Evolutionary conservation across 2,797 vertebrate species (phyloP).

Genomic region (Sarcophilus harrisii): DNA sequence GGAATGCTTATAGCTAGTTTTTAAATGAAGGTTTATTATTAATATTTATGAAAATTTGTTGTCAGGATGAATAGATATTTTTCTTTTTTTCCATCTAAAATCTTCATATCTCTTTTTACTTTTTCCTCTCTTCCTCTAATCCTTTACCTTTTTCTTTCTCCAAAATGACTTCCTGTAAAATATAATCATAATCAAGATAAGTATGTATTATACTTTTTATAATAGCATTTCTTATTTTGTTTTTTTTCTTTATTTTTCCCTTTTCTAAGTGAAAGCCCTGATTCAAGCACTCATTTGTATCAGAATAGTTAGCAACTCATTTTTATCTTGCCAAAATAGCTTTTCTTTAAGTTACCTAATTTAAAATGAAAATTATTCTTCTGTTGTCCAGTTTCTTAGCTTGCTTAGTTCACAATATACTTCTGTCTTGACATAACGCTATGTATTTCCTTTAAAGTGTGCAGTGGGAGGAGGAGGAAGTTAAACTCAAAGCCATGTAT

Average conservation of each 20-base stretch:
- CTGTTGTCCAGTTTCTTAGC: not conserved
- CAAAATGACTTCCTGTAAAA: not conserved
- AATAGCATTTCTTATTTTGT: not conserved
- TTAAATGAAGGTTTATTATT: not conserved
- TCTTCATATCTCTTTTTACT: not conserved
- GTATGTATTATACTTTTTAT: not conserved
- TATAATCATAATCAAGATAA: not conserved
- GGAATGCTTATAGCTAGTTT: not conserved
- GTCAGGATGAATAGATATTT: not conserved
- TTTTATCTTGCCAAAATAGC: not conserved
- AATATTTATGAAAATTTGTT: not conserved
- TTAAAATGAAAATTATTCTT: not conserved
- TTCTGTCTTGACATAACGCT: not conserved
- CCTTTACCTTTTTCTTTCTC: constrained; percentile 46
- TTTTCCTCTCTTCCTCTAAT: constrained; percentile 20
- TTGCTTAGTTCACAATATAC: not conserved
- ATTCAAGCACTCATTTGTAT: not conserved
- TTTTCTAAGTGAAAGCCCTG: not conserved
- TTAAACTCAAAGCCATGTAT: not conserved
- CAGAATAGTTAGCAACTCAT: not conserved
- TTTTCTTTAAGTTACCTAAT: not conserved
- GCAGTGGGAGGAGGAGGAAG: not conserved
- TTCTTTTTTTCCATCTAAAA: not conserved
- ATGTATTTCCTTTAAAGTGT: not conserved
- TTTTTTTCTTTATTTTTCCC: not conserved